Evolutionary conservation across 2,113 vertebrate genomes (phyloP).

Genomic region (Globicephala melas): DNA sequence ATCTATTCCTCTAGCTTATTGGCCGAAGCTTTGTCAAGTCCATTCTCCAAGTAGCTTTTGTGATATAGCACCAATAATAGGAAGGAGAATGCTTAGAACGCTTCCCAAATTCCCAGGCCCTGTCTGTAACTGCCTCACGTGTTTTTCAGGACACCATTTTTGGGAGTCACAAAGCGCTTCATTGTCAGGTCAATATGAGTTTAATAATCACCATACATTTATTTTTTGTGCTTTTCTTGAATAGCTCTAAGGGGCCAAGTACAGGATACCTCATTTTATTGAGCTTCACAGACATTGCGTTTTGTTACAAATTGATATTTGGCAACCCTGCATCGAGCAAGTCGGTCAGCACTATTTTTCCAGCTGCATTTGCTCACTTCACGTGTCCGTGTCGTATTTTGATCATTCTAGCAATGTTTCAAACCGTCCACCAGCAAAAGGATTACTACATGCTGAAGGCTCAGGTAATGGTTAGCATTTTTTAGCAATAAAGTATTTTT

Average conservation of each 20-base stretch:
- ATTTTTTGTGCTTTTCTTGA: conserved; percentile 26
- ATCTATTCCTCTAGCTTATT: not conserved
- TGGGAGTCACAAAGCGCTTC: not conserved
- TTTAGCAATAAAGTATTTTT: not conserved
- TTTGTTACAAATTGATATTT: not conserved
- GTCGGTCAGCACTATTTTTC: not conserved
- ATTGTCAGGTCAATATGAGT: not conserved
- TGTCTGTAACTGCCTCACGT: not conserved
- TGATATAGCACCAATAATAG: not conserved
- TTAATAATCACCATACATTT: not conserved
- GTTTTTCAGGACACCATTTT: not conserved
- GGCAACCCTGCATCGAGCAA: not conserved
- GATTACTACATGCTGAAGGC: not conserved
- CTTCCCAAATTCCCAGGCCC: not conserved
- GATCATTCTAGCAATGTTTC: not conserved
- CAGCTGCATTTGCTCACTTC: not conserved
- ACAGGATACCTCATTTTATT: not conserved
- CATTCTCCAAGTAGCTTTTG: conserved; percentile 22
- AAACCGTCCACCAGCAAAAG: not conserved
- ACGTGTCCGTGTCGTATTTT: not conserved
- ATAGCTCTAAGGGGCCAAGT: not conserved
- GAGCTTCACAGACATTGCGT: not conserved
- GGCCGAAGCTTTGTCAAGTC: not conserved
- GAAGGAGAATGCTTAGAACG: not conserved
- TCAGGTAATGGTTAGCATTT: not conserved